Evolutionary conservation across 2,113 vertebrate genomes (phyloP).

Genomic region (Rhipidura dahli): DNA sequence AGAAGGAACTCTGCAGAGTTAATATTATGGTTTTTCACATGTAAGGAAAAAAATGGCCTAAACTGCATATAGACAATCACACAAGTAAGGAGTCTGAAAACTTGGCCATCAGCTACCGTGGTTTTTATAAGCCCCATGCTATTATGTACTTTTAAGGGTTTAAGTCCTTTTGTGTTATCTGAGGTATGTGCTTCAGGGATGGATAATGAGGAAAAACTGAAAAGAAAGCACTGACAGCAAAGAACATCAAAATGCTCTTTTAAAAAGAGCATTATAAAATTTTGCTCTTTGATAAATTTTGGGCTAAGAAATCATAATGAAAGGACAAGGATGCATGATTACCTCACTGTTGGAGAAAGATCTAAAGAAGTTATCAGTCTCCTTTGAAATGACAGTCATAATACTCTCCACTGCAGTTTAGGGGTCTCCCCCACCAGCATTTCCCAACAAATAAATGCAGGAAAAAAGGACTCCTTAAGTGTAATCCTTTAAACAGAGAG

Average conservation of each 20-base stretch:
- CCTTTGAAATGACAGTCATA: slow-evolving; percentile 41
- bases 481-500: slow-evolving; percentile 46
- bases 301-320: neutral
- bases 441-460: slow-evolving; percentile 17
- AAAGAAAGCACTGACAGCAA: neutral
- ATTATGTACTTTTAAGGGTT: neutral
- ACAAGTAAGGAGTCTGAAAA: neutral
- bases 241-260: neutral
- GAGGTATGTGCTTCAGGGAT: neutral
- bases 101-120: neutral
- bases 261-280: neutral
- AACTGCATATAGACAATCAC: neutral
- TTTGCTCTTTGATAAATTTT: slow-evolving; percentile 37
- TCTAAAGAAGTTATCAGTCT: slow-evolving; percentile 50
- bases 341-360: slow-evolving; percentile 51
- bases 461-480: neutral
- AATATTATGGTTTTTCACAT: neutral
- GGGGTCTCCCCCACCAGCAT: neutral
- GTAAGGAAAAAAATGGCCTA: neutral
- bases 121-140: neutral
- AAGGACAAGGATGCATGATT: slow-evolving; percentile 22
- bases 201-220: neutral
- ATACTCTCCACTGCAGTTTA: neutral
- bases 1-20: neutral
- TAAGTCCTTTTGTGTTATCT: neutral